phyloP scores from a whole-genome alignment of 1,140 invertebrate genomes.

The Sitobion miscanthi region DNA sequence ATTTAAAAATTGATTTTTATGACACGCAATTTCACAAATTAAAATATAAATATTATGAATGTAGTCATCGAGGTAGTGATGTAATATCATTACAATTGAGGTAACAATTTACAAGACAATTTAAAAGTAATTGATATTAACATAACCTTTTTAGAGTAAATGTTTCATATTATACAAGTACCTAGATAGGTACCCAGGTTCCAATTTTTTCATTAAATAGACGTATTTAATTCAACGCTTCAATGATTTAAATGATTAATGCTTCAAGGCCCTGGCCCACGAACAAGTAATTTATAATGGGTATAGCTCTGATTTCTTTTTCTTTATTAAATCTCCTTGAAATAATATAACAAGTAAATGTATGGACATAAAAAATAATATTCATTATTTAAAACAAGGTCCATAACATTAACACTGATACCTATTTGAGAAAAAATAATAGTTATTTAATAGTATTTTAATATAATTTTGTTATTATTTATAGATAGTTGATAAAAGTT shows the following conservation, averaged over 20 bases:
- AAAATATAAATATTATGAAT: too few relatives aligned
- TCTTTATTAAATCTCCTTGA: not conserved
- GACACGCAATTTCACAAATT: too few relatives aligned
- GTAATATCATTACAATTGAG: too few relatives aligned
- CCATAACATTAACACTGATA: not conserved
- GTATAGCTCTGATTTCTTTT: conserved; percentile 35
- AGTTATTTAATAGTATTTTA: not conserved
- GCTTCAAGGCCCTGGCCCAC: conserved; percentile 33
- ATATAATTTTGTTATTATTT: not conserved
- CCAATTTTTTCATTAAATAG: not conserved
- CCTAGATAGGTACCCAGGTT: too few relatives aligned
- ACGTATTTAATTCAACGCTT: conserved; percentile 9
- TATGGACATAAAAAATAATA: not conserved
- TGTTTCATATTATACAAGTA: not conserved
- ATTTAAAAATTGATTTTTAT: too few relatives aligned
- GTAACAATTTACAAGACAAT: not conserved
- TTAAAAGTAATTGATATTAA: not conserved
- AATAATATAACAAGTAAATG: not conserved
- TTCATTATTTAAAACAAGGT: conserved; percentile 7
- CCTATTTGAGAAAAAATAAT: not conserved
- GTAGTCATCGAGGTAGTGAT: too few relatives aligned
- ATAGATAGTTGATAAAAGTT: not conserved
- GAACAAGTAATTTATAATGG: conserved; percentile 22
- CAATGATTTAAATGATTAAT: conserved; percentile 17
- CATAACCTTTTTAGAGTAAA: not conserved